These are phyloP conservation scores for Gortyna flavago DNA, from an alignment of 2,888 invertebrate genomes.

Conservation along the genomic window DNA sequence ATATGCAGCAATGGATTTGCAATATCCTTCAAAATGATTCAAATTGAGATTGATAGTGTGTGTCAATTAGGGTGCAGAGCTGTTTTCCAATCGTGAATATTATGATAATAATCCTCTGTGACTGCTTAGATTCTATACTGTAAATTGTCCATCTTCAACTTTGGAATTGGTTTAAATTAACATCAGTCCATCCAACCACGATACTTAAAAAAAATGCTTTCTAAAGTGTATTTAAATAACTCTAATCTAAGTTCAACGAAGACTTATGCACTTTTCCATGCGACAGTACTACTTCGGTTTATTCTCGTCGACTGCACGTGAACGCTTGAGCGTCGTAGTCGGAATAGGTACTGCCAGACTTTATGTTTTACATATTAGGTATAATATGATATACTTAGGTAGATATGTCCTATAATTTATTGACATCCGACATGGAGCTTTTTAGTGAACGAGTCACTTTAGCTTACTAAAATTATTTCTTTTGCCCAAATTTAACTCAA, in stretches of 20 bases:
- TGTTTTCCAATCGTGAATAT: neutral
- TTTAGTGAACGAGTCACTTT: neutral
- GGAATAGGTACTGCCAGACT: slow-evolving; percentile 64
- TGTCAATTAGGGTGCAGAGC: neutral
- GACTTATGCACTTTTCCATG: slow-evolving; percentile 39
- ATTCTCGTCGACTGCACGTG: slow-evolving; percentile 78
- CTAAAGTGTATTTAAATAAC: neutral
- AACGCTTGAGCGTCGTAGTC: slow-evolving; percentile 43
- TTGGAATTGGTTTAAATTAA: neutral
- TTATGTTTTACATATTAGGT: slow-evolving; percentile 42
- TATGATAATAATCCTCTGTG: neutral
- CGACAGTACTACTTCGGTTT: slow-evolving; percentile 72
- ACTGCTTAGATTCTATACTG: neutral
- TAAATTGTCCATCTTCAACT: neutral
- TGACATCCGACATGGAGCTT: neutral
- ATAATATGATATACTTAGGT: slow-evolving; percentile 2
- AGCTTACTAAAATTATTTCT: neutral
- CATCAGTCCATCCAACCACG: neutral
- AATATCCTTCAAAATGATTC: neutral
- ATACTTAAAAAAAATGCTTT: too few relatives aligned
- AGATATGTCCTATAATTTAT: neutral
- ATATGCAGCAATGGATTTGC: neutral
- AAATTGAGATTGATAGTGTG: too few relatives aligned
- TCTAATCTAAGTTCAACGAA: neutral
- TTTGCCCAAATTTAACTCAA: too few relatives aligned